Base-by-base conservation (phyloP, 2,888 invertebrate species). In the Laspeyria flexula region DNA sequence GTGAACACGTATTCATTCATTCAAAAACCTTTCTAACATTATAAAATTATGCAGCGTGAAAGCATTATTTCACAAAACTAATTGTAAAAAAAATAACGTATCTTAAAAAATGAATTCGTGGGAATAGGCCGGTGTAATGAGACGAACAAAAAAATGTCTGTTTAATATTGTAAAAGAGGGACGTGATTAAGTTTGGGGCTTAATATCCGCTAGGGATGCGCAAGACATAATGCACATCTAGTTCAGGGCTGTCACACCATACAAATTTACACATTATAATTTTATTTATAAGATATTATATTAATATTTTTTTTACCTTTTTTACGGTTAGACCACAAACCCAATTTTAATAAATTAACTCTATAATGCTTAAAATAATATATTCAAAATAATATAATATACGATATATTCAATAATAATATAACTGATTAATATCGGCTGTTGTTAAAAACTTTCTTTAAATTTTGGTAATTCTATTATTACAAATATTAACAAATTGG, bases 21-120 rank as follows among this genome's bases (percentile, higher is more conserved):
- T 79, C 77, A 78, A 80, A 81, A 82, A 76, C 60, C 59, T 60
- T 75, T 65, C 55, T 61, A 65, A 64, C 59, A 54, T 25, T 55
- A 67, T 74, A 79, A 82, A 86, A 86, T 91, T 90, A 90, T 90
- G 85, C 91, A 81, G 88, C 90, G 92, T 92, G 91, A 92, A 91
- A 88, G 71, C 86, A 87, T 92, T 89, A 86, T 81, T 79, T 77
- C 73, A 81, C 83, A 76, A 80, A 81, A 81, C 75, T 88, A 86
- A 88, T 90, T 87, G 85, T 83, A 63, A 77, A 83, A 82, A 82
- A 81, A 82, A 79, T 77, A 75, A 69, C 60, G 66, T 55, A 76
- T 66, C 65, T 60, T 73, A 79, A 81, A 85, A 82, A 77, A 66
- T 63, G 72, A 81, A 75, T 76, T 85, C 90, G 91, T 91, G 92